Conservation (phyloP, 1,140 invertebrate genomes). For the Leptinotarsa lineolata region DNA sequence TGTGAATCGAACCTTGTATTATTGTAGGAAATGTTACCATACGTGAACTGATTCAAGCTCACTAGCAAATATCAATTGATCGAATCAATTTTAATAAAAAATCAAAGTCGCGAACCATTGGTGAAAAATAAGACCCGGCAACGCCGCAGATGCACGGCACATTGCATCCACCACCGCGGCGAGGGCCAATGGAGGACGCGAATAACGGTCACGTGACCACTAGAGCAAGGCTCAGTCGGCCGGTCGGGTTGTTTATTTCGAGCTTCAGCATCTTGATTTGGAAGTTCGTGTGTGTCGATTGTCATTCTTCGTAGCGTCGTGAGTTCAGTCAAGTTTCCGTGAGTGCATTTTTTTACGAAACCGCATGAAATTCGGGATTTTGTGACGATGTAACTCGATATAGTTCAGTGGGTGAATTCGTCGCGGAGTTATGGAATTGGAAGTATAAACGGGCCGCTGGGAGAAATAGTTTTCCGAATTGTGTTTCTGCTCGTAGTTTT, state of each 20-base stretch:
- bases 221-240: constrained; percentile 31
- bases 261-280: constrained; percentile 41
- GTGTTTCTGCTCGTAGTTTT: constrained; percentile 33
- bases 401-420: constrained; percentile 23
- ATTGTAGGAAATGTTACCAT: no score
- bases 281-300: constrained; percentile 22
- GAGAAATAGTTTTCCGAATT: constrained; percentile 42
- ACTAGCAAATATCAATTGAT: no score
- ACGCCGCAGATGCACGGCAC: constrained; percentile 25
- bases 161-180: constrained; percentile 3
- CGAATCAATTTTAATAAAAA: no score
- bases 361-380: background rate
- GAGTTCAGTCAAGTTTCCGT: constrained; percentile 10
- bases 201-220: constrained; percentile 33
- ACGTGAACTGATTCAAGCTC: no score
- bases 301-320: constrained; percentile 13
- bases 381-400: background rate
- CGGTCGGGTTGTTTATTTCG: constrained; percentile 43
- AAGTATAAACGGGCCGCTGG: constrained; percentile 31
- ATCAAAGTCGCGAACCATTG: no score
- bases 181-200: constrained; percentile 24
- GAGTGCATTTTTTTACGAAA: background rate
- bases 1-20: no score
- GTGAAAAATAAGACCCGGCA: background rate
- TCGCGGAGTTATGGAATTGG: background rate